These are phyloP conservation scores for Illadopsis cleaveri DNA, from an alignment of 2,113 vertebrate species.

Conservation along the genomic window DNA sequence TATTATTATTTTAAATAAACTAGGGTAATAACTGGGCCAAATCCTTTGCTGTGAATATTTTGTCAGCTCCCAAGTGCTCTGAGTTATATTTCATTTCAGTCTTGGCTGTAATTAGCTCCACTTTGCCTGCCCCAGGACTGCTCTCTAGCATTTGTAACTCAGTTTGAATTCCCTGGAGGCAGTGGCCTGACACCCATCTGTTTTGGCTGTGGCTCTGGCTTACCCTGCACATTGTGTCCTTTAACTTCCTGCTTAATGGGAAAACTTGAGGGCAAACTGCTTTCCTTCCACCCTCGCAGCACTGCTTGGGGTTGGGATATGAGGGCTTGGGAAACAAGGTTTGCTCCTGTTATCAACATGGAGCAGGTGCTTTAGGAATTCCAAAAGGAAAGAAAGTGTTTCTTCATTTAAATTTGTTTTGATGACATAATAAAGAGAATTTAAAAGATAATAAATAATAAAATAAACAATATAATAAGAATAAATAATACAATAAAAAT, in stretches of 20 bases:
- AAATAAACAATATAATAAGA: background rate
- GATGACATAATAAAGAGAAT: background rate
- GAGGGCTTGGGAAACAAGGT: background rate
- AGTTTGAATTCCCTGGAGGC: background rate
- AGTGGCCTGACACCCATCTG: background rate
- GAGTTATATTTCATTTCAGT: background rate
- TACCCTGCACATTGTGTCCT: background rate
- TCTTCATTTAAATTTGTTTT: background rate
- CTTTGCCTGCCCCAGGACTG: background rate
- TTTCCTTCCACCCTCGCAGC: background rate
- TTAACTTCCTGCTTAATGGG: background rate
- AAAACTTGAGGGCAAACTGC: background rate
- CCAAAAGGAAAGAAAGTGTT: background rate
- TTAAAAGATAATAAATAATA: background rate
- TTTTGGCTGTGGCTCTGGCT: background rate
- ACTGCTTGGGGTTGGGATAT: background rate
- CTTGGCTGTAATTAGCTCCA: background rate
- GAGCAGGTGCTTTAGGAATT: background rate
- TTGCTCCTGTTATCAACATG: rapidly evolving
- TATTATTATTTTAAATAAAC: background rate
- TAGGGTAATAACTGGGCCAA: background rate
- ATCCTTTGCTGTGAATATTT: background rate
- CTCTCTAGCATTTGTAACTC: background rate
- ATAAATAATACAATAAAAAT: too few relatives aligned
- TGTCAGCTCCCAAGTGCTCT: background rate